Evolutionary conservation across 2,888 invertebrate species (phyloP), one percentile per base, ranked within the genome.

Genomic region (Hirtodrosophila confusa): DNA sequence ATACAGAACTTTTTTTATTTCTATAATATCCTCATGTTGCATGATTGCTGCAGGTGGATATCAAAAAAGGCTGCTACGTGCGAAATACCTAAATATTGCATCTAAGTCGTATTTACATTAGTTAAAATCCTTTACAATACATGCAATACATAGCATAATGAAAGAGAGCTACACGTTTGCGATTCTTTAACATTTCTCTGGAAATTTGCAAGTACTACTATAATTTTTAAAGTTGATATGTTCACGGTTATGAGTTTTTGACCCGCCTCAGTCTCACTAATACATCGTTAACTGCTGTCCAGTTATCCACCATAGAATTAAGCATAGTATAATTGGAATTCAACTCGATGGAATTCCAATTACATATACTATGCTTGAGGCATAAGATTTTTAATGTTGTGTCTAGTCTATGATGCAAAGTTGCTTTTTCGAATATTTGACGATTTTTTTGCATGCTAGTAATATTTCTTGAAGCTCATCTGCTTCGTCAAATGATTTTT

Each of bases 371-470:
- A n/a, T n/a, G n/a, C n/a, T n/a, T n/a, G n/a, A n/a, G 27, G 11
- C 54, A 54, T 7, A 35, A 23, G 36, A 29, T 54, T 27, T 54
- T n/a, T 8, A 43, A 44, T 7, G 58, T 43, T 12, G 50, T 44
- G 11, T 9, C 17, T 31, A 58, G 39, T 24, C 36, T 29, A 40
- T 60, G 60, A n/a, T 61, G 61, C 31, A 61, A 41, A 43, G 31
- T 61, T 9, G 48, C 48, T 48, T 43, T 61, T 53, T 61, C 54
- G 54, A 61, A 54, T 54, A 54, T 44, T 44, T 47, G 0, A 61
- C 43, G 10, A 17, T 27, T 27, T 27, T 27, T 27, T 27, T 27
- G 1, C 27, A 27, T 27, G 27, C 27, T 2, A 2, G 3, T 4
- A 27, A 27, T 27, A 27, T 27, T 27, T 3, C 6, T 27, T 27